These are phyloP conservation scores for Eustalomyia histrio DNA, from an alignment of 2,888 invertebrate genomes.

Conservation along the genomic window DNA sequence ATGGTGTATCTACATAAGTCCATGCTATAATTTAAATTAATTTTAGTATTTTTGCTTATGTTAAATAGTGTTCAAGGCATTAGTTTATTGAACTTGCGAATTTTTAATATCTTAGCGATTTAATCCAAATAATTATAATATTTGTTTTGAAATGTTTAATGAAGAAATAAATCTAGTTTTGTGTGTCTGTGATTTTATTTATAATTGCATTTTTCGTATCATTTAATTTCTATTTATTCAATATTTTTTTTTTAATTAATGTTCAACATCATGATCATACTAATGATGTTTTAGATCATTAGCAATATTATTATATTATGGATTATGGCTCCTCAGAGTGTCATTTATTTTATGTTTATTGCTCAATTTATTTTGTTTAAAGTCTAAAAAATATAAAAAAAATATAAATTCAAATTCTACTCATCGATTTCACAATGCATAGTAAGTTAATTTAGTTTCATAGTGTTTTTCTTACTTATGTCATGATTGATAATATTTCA, in stretches of 20 bases:
- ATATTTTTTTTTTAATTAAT: slow-evolving; percentile 10
- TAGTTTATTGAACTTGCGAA: slow-evolving; percentile 50
- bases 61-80: slow-evolving; percentile 56
- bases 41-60: slow-evolving; percentile 39
- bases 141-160: slow-evolving; percentile 37
- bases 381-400: slow-evolving; percentile 2
- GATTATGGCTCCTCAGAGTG: slow-evolving; percentile 28
- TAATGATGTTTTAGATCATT: slow-evolving; percentile 16
- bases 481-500: slow-evolving; percentile 23
- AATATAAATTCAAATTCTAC: slow-evolving; percentile 16
- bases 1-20: slow-evolving; percentile 3
- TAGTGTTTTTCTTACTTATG: slow-evolving; percentile 27
- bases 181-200: not conserved
- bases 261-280: slow-evolving; percentile 19
- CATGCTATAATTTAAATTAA: not conserved
- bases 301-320: not conserved
- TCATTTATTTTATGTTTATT: slow-evolving; percentile 29
- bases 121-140: slow-evolving; percentile 43
- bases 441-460: not conserved
- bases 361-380: slow-evolving; percentile 9
- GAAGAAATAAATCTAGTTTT: not conserved
- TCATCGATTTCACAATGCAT: slow-evolving; percentile 1
- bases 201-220: not conserved
- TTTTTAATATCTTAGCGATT: slow-evolving; percentile 31
- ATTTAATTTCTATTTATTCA: not conserved